Base-by-base conservation (phyloP, 2,113 vertebrate genomes). In the Upupa epops region DNA sequence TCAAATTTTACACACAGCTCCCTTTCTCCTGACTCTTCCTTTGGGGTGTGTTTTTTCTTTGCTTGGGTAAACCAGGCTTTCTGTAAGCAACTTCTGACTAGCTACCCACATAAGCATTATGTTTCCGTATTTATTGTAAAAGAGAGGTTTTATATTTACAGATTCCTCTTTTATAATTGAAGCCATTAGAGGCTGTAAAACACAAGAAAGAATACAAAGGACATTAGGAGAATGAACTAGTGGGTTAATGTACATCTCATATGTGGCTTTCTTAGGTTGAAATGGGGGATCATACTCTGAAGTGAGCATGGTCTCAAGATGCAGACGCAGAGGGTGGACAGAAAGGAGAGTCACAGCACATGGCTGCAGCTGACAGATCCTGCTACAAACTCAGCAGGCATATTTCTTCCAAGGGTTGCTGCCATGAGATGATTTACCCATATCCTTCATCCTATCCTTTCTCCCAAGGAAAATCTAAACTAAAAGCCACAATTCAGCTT, bases 11-110 rank as follows among this genome's bases (percentile, higher is more conserved):
- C 29, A 92, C 75, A 90, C 64, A 56, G 92, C 88, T 97, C 97
- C 94, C 96, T 96, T 96, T 92, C 95, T 92, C 93, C 94, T 95
- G 93, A 91, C 83, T 86, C 89, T 95, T 97, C 83, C 73, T 86
- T 89, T 87, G 89, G 90, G 92, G 86, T 93, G 83, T 6, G 1
- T 80, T 88, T 80, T 79, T 85, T 97, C 92, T 96, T 97, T 96
- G 95, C 15, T 70, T 51, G 49, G 13, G 58, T 79, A 64, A 70
- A 84, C 49, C 26, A 48, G 37, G 11, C 56, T 79, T 89, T 71
- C 72, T 95, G 90, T 84, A 69, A 88, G 88, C 2, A 88, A 60
- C 14, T 54, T 81, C 83, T 64, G 95, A 73, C 28, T 26, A 66
- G 28, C 32, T 54, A 93, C 31, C 31, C 40, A 63, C 5, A 17